phyloP scores from a whole-genome alignment of 2,797 vertebrate genomes.

The Coluber constrictor region DNA sequence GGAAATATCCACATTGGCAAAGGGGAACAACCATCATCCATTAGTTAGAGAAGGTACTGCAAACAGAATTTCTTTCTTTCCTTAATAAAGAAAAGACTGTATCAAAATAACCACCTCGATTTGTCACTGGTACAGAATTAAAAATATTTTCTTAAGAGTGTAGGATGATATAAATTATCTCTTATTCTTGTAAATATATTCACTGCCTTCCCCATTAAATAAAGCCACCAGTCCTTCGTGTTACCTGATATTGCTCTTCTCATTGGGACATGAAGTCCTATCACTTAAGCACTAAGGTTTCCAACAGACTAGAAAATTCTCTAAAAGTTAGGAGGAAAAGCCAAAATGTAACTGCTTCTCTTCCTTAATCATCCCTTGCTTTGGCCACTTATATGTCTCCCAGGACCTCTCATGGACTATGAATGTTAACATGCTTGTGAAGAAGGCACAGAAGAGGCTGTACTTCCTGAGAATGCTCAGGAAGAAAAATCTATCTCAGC shows the following conservation, averaged over 20 bases:
- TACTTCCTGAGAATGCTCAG: too few species aligned
- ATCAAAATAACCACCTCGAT: neutral
- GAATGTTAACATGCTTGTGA: too few species aligned
- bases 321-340: neutral
- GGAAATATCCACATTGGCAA: neutral
- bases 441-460: too few species aligned
- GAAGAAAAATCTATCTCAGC: too few species aligned
- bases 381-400: neutral
- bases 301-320: neutral
- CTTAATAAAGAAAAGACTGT: neutral
- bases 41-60: neutral
- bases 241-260: neutral
- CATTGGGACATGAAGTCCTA: neutral
- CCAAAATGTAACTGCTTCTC: neutral
- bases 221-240: neutral
- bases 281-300: neutral
- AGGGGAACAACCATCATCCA: neutral
- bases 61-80: neutral
- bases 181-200: neutral
- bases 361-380: neutral
- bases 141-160: neutral
- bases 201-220: neutral
- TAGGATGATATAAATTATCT: neutral
- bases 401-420: too few species aligned
- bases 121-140: neutral